Percentiles rank a stretch among this genome's conserved stretches.
Conservation (phyloP, 35 echinoderm and acorn worm genomes). For the Stichopus chloronotus region DNA sequence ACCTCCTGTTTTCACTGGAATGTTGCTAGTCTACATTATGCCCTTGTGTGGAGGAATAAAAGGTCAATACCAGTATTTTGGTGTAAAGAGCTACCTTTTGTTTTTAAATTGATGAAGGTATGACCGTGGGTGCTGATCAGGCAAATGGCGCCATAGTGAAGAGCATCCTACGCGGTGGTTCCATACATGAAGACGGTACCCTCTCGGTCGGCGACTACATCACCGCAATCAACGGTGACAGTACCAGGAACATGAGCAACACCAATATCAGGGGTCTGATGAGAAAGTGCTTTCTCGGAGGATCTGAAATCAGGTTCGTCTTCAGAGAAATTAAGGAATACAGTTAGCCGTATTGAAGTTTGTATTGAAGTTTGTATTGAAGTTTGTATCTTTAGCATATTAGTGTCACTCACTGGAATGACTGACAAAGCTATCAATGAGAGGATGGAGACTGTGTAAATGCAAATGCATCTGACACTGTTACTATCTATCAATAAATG, state of each 20-base stretch:
- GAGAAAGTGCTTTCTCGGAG: conserved; percentile 72
- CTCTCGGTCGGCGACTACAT: conserved; percentile 87
- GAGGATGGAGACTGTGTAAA: too few species aligned
- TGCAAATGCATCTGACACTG: too few species aligned
- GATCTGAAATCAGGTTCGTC: conserved; percentile 80
- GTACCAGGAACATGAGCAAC: conserved; percentile 82
- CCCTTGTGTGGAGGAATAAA: too few species aligned
- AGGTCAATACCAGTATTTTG: too few species aligned
- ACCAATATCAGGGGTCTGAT: conserved; percentile 61
- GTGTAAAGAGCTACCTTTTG: too few species aligned
- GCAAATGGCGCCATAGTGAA: conserved; percentile 88
- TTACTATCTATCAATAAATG: too few species aligned
- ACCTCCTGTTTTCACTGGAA: too few species aligned
- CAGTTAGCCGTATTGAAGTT: not conserved
- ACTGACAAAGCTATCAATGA: too few species aligned
- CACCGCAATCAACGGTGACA: conserved; percentile 84
- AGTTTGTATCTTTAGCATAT: too few species aligned
- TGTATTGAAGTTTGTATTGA: not conserved
- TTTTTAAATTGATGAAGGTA: conserved; percentile 40
- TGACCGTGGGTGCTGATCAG: conserved; percentile 82
- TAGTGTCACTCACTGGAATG: too few species aligned
- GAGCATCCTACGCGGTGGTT: conserved; percentile 85
- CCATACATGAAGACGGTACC: conserved; percentile 79
- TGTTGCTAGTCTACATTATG: too few species aligned
- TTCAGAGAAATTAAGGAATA: not conserved